phyloP scores from a whole-genome alignment of 2,113 vertebrate species.

The Aldabrachelys gigantea region DNA sequence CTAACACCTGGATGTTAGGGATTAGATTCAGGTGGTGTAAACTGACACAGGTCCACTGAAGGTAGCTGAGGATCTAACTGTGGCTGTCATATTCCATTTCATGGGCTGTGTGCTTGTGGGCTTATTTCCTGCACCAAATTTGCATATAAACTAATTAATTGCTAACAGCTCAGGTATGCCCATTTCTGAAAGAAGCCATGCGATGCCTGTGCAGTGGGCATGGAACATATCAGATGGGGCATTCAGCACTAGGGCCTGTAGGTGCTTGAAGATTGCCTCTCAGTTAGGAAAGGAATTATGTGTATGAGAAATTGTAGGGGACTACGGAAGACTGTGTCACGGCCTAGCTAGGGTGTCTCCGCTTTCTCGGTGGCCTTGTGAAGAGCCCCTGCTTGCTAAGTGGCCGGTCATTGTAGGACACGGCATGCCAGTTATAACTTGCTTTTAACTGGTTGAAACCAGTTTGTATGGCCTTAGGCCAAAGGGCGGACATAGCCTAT shows the following conservation, averaged over 20 bases:
- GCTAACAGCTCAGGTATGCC: background rate
- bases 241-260: background rate
- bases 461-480: too few relatives aligned
- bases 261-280: background rate
- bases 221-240: background rate
- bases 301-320: too few relatives aligned
- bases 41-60: background rate
- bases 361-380: too few relatives aligned
- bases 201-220: accelerated
- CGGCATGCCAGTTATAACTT: too few relatives aligned
- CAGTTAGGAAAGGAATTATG: background rate
- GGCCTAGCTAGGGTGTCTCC: too few relatives aligned
- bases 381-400: too few relatives aligned
- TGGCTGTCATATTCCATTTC: background rate
- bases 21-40: background rate
- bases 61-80: background rate
- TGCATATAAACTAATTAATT: background rate
- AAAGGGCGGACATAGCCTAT: too few relatives aligned
- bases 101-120: background rate
- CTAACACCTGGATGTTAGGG: background rate
- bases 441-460: too few relatives aligned
- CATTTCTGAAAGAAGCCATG: background rate
- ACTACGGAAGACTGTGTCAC: too few relatives aligned
- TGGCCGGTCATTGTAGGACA: too few relatives aligned
- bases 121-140: background rate